phyloP scores from a whole-genome alignment of 2,888 invertebrate species.

The Oxycera nigricornis region DNA sequence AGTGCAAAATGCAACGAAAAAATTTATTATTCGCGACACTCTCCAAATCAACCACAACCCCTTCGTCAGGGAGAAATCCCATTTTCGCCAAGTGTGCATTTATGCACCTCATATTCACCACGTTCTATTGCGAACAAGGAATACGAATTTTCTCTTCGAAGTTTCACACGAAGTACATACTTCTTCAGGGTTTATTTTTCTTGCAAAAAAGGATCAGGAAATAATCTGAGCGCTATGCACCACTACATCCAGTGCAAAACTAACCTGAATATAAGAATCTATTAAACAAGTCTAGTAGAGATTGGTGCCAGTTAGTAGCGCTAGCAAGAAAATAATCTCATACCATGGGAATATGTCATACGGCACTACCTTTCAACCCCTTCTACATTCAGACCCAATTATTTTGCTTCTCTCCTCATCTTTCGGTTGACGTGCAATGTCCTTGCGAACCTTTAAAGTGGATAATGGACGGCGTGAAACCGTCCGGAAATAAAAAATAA shows the following conservation, averaged over 20 bases:
- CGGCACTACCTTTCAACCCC: not conserved
- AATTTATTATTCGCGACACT: constrained; percentile 17
- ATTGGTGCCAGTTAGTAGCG: not conserved
- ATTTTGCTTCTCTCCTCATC: not conserved
- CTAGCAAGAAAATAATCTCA: not conserved
- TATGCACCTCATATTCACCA: too few species aligned
- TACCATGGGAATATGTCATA: not conserved
- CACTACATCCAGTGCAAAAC: not conserved
- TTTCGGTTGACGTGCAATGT: too few species aligned
- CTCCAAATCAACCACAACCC: too few species aligned
- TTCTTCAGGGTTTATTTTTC: too few species aligned
- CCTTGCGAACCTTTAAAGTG: too few species aligned
- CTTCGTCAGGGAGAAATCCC: too few species aligned
- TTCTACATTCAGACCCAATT: not conserved
- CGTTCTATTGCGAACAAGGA: too few species aligned
- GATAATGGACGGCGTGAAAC: constrained; percentile 1
- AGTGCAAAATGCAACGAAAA: too few species aligned
- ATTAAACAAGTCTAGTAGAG: too few species aligned
- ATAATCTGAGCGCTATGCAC: not conserved
- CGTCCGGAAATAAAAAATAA: constrained; percentile 20
- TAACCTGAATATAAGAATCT: not conserved
- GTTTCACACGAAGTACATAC: too few species aligned
- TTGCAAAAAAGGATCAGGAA: not conserved
- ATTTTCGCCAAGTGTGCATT: too few species aligned
- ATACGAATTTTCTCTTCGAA: too few species aligned